Evolutionary conservation across 2,113 vertebrate genomes (phyloP), one percentile per base, ranked within the genome.

Genomic region (Pontoporia blainvillei): DNA sequence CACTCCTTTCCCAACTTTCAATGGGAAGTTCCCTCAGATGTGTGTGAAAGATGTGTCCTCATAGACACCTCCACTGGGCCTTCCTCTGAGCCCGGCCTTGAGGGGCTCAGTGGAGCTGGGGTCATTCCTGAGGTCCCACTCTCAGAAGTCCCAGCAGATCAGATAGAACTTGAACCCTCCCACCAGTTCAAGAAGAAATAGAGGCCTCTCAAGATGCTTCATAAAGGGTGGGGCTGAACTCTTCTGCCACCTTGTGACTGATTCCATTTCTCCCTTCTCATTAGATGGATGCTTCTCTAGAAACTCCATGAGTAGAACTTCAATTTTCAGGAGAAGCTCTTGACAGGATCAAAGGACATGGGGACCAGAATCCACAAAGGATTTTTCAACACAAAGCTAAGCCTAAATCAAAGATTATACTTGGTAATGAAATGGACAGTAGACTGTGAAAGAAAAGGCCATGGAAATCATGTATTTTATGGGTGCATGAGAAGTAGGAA

Each of bases 231-330:
- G 88, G 96, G 66, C 86, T 96, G 72, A 85, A 82, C 82, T 72
- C 75, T 84, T 84, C 93, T 91, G 89, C 89, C 71, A 66, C 91
- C 88, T 96, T 76, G 93, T 95, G 95, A 97, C 49, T 61, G 76
- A 82, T 91, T 76, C 29, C 64, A 39, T 85, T 49, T 90, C 64
- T 76, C 76, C 39, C 52, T 88, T 72, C 7, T 27, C 39, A 52
- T 76, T 1, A 49, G 29, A 94, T 3, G 27, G 5, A 10, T 52
- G 29, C 9, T 52, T 91, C 54, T 83, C 14, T 31, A 64, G 57
- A 73, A 86, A 78, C 8, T n/a, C 34, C 21, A 36, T 27, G 59
- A 54, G 39, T 3, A 23, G 21, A 5, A 57, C 59, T 14, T 34
- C 11, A 10, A 15, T 67, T 73, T 89, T 21, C 8, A 49, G 27